These are phyloP conservation scores for Coracias cyanogaster DNA, from an alignment of 2,797 vertebrate genomes.

Conservation along the genomic window DNA sequence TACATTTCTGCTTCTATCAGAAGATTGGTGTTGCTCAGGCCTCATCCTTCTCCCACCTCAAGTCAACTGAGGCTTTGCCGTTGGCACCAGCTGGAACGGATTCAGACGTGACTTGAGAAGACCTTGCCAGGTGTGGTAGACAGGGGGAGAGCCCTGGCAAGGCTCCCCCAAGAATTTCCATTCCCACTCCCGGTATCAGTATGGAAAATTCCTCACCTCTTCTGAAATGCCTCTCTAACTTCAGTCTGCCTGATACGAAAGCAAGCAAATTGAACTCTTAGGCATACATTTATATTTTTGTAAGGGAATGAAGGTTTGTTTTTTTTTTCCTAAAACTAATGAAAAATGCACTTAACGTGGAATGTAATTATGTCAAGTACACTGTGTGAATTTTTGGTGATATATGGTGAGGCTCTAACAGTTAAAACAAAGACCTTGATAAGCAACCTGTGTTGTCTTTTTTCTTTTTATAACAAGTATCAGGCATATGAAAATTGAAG, in stretches of 20 bases:
- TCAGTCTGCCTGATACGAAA: background rate
- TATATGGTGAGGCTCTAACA: background rate
- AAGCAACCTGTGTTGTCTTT: background rate
- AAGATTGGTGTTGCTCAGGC: background rate
- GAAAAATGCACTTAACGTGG: background rate
- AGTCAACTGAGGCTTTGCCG: background rate
- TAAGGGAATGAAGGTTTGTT: background rate
- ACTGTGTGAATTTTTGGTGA: background rate
- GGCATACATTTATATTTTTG: background rate
- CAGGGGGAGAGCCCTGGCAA: background rate
- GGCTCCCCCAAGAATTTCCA: background rate
- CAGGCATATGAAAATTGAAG: background rate
- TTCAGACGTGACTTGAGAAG: background rate
- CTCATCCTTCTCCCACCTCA: background rate
- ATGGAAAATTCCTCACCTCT: background rate
- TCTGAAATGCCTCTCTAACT: background rate
- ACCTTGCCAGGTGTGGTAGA: fast-evolving
- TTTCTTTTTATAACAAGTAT: background rate
- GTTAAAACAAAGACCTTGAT: background rate
- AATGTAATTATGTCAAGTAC: background rate
- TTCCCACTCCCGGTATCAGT: background rate
- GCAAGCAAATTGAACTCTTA: background rate
- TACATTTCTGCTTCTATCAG: background rate
- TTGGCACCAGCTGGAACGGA: background rate
- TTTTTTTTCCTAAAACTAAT: background rate